Base-by-base conservation (phyloP, 2,888 invertebrate species). In the Melieria omissa region DNA sequence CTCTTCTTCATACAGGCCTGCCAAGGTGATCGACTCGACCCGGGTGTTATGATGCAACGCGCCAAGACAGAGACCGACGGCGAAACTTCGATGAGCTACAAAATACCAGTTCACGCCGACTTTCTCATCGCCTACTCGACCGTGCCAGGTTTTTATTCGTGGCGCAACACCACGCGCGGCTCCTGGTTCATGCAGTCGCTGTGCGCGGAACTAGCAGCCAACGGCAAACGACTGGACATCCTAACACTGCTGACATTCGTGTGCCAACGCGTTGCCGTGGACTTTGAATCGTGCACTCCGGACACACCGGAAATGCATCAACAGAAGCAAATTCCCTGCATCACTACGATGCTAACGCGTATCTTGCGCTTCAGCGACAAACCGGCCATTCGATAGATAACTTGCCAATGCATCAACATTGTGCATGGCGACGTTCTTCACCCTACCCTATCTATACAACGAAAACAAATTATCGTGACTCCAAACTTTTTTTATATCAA, bases 151-250 rank as follows among this genome's bases (percentile, higher is more conserved):
- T 96, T 92, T 86, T 98, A 93, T 87, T 97, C 97, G 0, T 98
- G 97, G 97, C 91, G 97, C 62, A 98, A 97, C 83, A 95, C 96
- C 46, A 94, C 94, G 8, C 92, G 94, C 66, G 97, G 98, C 4
- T 97, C 97, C 0, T 98, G 98, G 98, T 98, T 97, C 83, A 93
- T 98, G 88, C 97, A 98, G 87, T 93, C 97, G 0, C 88, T 98
- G 55, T 95, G 95, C 84, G 90, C 92, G 52, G 95, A 96, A 80
- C 84, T 97, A 74, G 90, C 91, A 66, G 90, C 91, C 77, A 90
- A 92, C 82, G 94, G 92, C 5, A 89, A 89, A 76, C 90, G 93
- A 44, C 89, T 92, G 80, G 97, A 98, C 83, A 89, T 98, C 4
- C 86, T 97, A 52, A 94, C 95, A 3, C 88, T 98, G 77, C 88